These are phyloP conservation scores for Lasiurus cinereus DNA, from an alignment of 2,113 vertebrate genomes.

Conservation along the genomic window DNA sequence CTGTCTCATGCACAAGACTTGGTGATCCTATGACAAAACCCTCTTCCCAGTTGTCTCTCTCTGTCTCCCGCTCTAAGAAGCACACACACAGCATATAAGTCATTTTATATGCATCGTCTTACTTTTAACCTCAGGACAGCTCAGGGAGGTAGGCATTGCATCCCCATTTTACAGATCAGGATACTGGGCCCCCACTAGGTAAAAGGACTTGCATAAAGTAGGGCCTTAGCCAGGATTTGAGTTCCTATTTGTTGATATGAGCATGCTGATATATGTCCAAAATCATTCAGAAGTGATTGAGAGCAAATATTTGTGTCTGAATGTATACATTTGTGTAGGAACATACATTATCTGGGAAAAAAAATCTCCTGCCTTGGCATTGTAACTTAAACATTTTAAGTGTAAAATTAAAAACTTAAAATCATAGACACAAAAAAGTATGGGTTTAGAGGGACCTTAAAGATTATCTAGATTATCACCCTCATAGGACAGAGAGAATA, in stretches of 20 bases:
- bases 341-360: neutral
- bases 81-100: neutral
- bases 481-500: neutral
- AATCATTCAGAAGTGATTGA: neutral
- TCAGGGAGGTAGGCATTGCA: neutral
- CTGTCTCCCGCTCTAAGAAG: neutral
- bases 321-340: neutral
- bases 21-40: neutral
- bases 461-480: neutral
- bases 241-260: neutral
- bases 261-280: neutral
- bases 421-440: neutral
- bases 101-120: neutral
- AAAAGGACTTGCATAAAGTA: neutral
- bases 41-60: neutral
- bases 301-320: neutral
- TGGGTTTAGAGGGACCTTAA: neutral
- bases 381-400: conserved; percentile 30
- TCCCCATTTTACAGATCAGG: neutral
- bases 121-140: neutral
- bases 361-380: neutral
- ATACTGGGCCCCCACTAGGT: neutral
- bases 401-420: conserved; percentile 9
- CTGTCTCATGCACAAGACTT: neutral
- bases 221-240: neutral